Evolutionary conservation across 2,888 invertebrate species (phyloP), one percentile per base, ranked within the genome.

Genomic region (Apoda limacodes): DNA sequence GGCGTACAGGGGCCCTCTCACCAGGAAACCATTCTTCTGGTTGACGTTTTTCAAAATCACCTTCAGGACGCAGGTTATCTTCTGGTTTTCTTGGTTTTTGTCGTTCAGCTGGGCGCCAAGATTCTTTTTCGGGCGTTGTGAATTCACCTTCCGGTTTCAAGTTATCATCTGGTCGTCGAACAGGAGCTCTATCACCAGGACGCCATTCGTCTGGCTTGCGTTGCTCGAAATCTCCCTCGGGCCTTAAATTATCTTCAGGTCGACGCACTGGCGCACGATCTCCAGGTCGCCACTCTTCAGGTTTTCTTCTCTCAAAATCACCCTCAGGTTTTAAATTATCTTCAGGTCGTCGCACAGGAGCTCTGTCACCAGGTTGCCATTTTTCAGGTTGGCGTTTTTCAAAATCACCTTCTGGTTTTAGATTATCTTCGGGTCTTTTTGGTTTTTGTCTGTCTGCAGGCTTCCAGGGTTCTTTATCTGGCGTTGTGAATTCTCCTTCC

Each of bases 371-470:
- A 10, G 64, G 69, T 3, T 48, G 45, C 56, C 59, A 66, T 42
- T 59, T 46, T 4, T 60, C 56, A 15, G 52, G 70, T 4, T 66
- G 66, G 0, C 82, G 81, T 4, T 60, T 50, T 28, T 82, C 67
- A 44, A 85, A 85, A 0, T 83, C 78, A 0, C 86, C 86, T 55
- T 86, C 85, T 0, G 83, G 72, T 34, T 64, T 71, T 0, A 87
- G 48, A 42, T 86, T 87, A 37, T 75, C 87, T 43, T 78, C 61
- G 0, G 85, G 89, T 43, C 80, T 87, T 40, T 61, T 82, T 2
- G 65, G 66, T n/a, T 67, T 67, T 13, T 67, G 78, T 36, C 82
- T 58, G 46, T 85, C 85, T 30, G 75, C 84, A 12, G 80, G 83
- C 12, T 59, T 56, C 78, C 83, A 84, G 42, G 71, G 56, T 9